These are phyloP conservation scores for Chymomyza procnemis DNA, from an alignment of 2,888 invertebrate genomes.

Conservation along the genomic window DNA sequence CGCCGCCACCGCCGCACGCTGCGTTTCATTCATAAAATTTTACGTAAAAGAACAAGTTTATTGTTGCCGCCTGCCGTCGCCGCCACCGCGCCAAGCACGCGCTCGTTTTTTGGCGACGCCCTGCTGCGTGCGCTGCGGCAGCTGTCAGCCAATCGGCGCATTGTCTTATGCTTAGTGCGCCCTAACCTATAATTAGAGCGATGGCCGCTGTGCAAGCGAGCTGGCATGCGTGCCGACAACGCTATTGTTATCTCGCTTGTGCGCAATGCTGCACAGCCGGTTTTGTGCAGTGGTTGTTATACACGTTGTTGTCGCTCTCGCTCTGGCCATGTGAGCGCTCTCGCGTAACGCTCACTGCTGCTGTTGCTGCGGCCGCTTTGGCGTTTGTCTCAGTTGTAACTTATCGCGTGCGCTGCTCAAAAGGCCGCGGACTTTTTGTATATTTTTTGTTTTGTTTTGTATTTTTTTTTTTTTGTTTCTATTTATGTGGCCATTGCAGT, in stretches of 20 bases:
- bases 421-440: constrained; percentile 29
- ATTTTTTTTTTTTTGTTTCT: not conserved
- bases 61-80: not conserved
- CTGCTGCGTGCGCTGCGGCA: constrained; percentile 43
- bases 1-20: constrained; percentile 6
- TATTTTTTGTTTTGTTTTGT: not conserved
- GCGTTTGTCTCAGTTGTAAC: constrained; percentile 22
- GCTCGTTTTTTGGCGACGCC: constrained; percentile 56
- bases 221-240: constrained; percentile 31
- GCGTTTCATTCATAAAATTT: constrained; percentile 58
- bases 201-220: constrained; percentile 73
- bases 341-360: not conserved
- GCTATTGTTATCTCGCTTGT: not conserved
- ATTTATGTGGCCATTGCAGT: not conserved
- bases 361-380: not conserved
- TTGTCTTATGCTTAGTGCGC: constrained; percentile 39
- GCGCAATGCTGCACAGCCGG: not conserved
- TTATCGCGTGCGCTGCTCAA: constrained; percentile 39
- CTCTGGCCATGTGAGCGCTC: constrained; percentile 14
- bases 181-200: constrained; percentile 77
- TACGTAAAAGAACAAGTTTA: constrained; percentile 11
- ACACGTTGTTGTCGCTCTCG: constrained; percentile 44
- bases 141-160: constrained; percentile 63
- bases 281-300: constrained; percentile 11
- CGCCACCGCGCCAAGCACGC: not conserved